Base-by-base conservation (phyloP, 23 tunicate species). In the Aplidium turbinatum region DNA sequence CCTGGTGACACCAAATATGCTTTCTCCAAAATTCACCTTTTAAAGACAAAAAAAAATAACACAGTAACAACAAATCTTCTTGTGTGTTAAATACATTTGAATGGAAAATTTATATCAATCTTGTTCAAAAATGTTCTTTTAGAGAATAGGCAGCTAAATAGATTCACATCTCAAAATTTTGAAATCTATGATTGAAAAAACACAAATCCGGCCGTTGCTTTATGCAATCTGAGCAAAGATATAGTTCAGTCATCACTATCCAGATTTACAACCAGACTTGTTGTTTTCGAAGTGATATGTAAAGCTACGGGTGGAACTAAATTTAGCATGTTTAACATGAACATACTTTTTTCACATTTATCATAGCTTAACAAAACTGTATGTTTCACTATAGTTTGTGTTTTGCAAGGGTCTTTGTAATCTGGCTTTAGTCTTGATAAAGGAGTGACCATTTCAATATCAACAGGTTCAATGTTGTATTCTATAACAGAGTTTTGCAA, bases 361-460 rank as follows among this genome's bases (percentile, higher is more conserved):
- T 28, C 22, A 36, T 7, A 11, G 3, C 38, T 11, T 11, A 27
- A 28, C 7, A 5, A 3, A 47, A 25, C 76, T 28, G 35, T 19
- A 28, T 47, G 58, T 26, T 24, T 22, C 3, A 70, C 7, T 4
- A 38, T 22, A 7, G 52, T 18, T 7, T 38, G 24, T 4, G 22
- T 35, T 66, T 13, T 22, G 29, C 53, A 38, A 13, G 72, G 51
- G 2, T 7, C 22, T 9, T 66, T 40, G 29, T 66, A 38, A 28
- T 40, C 9, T 11, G 51, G 7, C 19, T 3, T 16, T 11, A 46
- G 27, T 47, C 35, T 47, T 46, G 25, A 4, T 34, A 70, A 46
- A 9, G 76, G 76, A 70, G 58, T 70, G 3, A 70, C 2, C n/a
- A 27, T 47, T 47, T 70, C 76, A 47, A 70, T 27, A 70, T 70